These are phyloP conservation scores for Geophilus truncorum DNA, from an alignment of 2,888 invertebrate species.

Conservation along the genomic window DNA sequence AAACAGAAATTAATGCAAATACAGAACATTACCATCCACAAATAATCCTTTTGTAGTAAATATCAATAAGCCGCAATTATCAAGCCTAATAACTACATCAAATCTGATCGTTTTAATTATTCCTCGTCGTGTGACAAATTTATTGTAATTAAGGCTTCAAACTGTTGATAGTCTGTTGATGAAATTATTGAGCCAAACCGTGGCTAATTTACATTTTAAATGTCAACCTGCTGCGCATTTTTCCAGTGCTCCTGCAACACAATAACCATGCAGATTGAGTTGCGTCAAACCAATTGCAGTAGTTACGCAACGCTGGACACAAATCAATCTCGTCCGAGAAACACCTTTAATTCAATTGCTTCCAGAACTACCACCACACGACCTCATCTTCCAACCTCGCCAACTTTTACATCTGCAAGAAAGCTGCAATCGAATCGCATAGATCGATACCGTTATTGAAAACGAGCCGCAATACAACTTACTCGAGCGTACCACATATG, in stretches of 20 bases:
- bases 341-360: slow-evolving; percentile 10
- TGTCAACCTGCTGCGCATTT: slow-evolving; percentile 14
- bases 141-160: slow-evolving; percentile 27
- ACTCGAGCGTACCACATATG: not conserved
- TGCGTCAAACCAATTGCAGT: slow-evolving; percentile 3
- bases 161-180: slow-evolving; percentile 27
- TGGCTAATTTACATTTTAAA: slow-evolving; percentile 21
- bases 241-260: not conserved
- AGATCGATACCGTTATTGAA: not conserved
- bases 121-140: slow-evolving; percentile 18
- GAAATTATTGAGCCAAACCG: slow-evolving; percentile 17
- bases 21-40: not conserved
- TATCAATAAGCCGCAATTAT: slow-evolving; percentile 6
- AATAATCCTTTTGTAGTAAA: not conserved
- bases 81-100: not conserved
- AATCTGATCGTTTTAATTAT: slow-evolving; percentile 13
- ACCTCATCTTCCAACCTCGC: not conserved
- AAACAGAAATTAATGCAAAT: not conserved
- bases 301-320: slow-evolving; percentile 11
- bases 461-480: not conserved
- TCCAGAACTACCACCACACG: not conserved
- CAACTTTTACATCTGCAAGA: not conserved
- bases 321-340: not conserved
- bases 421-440: not conserved
- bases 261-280: slow-evolving; percentile 1